phyloP scores from a whole-genome alignment of 2,113 vertebrate species.

The Embiotoca jacksoni region DNA sequence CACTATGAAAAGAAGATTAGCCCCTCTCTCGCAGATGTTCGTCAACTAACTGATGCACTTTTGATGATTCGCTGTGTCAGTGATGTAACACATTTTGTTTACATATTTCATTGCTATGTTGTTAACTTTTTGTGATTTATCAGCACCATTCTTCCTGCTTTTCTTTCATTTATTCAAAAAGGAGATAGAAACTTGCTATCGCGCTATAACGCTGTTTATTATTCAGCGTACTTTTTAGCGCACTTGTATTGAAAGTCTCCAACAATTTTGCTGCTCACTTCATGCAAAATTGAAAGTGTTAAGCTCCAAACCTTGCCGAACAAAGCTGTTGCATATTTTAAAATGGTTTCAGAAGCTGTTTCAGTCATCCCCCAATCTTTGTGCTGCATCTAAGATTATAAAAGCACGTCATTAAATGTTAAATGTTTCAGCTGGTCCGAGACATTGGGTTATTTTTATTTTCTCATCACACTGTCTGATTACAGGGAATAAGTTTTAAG shows the following conservation, averaged over 20 bases:
- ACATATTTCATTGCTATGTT: conserved; percentile 7
- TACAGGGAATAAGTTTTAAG: conserved; percentile 30
- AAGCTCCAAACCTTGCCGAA: conserved; percentile 57
- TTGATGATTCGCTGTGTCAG: conserved; percentile 12
- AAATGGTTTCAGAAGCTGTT: conserved; percentile 45
- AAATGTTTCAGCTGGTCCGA: conserved; percentile 22
- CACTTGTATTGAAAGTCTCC: conserved; percentile 35
- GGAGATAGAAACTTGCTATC: conserved; percentile 24
- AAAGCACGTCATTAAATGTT: conserved; percentile 63
- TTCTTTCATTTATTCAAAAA: conserved; percentile 39
- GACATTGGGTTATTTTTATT: conserved; percentile 46
- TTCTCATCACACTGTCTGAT: conserved; percentile 42
- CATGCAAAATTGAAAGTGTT: conserved; percentile 67
- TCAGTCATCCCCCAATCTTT: conserved; percentile 50
- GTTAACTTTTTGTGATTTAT: conserved; percentile 8
- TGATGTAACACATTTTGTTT: conserved; percentile 7
- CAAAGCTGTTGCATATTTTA: conserved; percentile 74
- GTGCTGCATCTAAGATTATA: conserved; percentile 22
- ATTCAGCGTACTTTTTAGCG: conserved; percentile 62
- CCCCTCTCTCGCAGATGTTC: background rate
- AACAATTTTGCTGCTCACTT: conserved; percentile 46
- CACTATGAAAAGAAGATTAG: background rate
- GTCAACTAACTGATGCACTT: conserved; percentile 1
- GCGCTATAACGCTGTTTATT: conserved; percentile 62
- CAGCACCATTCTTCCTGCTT: conserved; percentile 12